Conservation (phyloP, 2,888 invertebrate genomes). For the Oscheius myriophilus region DNA sequence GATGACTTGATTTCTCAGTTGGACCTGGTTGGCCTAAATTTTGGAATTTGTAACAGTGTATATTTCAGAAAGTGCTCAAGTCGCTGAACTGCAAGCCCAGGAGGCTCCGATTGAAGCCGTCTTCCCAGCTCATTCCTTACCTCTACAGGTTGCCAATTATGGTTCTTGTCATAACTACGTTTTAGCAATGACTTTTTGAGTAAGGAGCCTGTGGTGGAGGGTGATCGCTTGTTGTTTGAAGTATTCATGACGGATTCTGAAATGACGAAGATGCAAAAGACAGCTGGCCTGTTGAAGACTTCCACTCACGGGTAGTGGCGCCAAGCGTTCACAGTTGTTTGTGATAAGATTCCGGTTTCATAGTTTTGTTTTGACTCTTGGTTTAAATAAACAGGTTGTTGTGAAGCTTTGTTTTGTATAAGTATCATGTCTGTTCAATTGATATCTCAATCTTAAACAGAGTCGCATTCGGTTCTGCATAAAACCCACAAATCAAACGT, state of each 20-base stretch:
- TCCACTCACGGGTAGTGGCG: too few species aligned
- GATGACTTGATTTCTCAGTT: conserved; percentile 44
- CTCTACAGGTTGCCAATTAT: conserved; percentile 47
- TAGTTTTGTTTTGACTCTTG: too few species aligned
- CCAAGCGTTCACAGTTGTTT: too few species aligned
- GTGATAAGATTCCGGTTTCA: too few species aligned
- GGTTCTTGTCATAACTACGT: neutral
- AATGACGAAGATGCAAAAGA: conserved; percentile 35
- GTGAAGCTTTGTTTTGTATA: too few species aligned
- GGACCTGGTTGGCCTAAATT: conserved; percentile 29
- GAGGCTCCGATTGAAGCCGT: conserved; percentile 48
- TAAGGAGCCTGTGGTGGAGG: conserved; percentile 46
- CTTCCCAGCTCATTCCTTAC: conserved; percentile 58
- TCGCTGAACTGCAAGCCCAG: conserved; percentile 43
- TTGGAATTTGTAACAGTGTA: neutral
- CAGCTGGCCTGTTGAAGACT: conserved; percentile 9
- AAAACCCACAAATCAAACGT: too few species aligned
- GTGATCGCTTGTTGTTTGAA: conserved; percentile 53
- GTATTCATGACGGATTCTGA: conserved; percentile 64
- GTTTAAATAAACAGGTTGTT: too few species aligned
- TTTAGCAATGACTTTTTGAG: conserved; percentile 55
- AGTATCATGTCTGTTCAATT: too few species aligned
- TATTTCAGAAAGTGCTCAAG: conserved; percentile 47
- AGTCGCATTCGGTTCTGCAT: too few species aligned
- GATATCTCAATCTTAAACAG: too few species aligned